Conservation (phyloP, 2,113 vertebrate genomes). For the Petrocephalus microphthalmus region DNA sequence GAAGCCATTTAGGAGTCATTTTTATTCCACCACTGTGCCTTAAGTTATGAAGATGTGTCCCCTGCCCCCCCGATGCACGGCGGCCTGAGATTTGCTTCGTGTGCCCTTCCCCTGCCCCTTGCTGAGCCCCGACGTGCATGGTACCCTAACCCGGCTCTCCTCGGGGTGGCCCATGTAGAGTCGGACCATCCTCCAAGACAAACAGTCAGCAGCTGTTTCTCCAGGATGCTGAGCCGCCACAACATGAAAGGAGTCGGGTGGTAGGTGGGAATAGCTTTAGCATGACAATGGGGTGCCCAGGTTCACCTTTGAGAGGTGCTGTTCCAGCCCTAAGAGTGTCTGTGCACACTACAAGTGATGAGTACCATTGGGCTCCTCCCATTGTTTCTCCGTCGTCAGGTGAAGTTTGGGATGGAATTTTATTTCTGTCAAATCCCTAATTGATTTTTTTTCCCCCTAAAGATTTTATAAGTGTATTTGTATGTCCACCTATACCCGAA, state of each 20-base stretch:
- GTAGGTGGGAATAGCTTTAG: not conserved
- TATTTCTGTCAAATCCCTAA: not conserved
- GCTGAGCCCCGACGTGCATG: not conserved
- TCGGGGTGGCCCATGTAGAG: not conserved
- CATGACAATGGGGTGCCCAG: not conserved
- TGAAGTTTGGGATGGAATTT: not conserved
- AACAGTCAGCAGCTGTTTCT: not conserved
- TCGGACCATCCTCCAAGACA: not conserved
- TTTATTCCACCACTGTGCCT: not conserved
- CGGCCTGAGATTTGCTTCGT: not conserved
- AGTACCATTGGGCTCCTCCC: not conserved
- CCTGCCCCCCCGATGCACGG: not conserved
- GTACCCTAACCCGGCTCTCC: not conserved
- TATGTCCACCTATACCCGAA: not conserved
- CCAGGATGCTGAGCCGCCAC: not conserved
- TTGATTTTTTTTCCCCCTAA: not conserved
- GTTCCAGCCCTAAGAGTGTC: not conserved
- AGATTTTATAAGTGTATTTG: not conserved
- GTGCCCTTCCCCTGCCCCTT: not conserved
- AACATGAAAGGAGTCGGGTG: not conserved
- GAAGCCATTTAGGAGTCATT: constrained; percentile 30
- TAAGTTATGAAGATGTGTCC: constrained; percentile 13
- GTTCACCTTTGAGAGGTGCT: not conserved
- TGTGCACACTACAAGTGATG: not conserved
- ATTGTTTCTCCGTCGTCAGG: not conserved